Evolutionary conservation across 1,140 invertebrate genomes (phyloP).

Genomic region (Diprion similis): DNA sequence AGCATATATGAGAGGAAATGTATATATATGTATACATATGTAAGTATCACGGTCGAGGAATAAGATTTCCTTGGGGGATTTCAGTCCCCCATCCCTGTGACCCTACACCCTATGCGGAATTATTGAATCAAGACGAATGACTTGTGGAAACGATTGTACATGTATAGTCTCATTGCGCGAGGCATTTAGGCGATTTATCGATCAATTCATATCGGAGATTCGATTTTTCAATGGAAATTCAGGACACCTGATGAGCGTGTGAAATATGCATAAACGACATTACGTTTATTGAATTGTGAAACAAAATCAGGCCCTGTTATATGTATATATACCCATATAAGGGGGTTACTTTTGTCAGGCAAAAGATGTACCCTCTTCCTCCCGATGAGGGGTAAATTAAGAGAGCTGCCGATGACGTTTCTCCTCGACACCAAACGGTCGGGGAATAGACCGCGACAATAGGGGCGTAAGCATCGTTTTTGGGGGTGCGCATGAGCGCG

Average conservation of each 20-base stretch:
- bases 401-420: not conserved
- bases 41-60: no score
- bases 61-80: no score
- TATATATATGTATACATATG: no score
- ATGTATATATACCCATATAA: not conserved
- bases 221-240: not conserved
- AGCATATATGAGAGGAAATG: no score
- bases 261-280: not conserved
- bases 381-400: not conserved
- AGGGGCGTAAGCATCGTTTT: slow-evolving; percentile 31
- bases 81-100: no score
- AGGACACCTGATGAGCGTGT: not conserved
- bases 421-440: not conserved
- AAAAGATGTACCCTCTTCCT: not conserved
- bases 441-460: not conserved
- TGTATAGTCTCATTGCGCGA: not conserved
- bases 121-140: no score
- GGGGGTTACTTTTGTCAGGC: not conserved
- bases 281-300: not conserved
- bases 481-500: slow-evolving; percentile 36
- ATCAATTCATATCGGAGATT: not conserved
- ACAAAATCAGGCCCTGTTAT: not conserved
- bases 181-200: not conserved
- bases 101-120: no score
- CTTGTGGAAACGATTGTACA: not conserved